These are phyloP conservation scores for Phortica variegata DNA, from an alignment of 1,140 invertebrate species.

Conservation along the genomic window DNA sequence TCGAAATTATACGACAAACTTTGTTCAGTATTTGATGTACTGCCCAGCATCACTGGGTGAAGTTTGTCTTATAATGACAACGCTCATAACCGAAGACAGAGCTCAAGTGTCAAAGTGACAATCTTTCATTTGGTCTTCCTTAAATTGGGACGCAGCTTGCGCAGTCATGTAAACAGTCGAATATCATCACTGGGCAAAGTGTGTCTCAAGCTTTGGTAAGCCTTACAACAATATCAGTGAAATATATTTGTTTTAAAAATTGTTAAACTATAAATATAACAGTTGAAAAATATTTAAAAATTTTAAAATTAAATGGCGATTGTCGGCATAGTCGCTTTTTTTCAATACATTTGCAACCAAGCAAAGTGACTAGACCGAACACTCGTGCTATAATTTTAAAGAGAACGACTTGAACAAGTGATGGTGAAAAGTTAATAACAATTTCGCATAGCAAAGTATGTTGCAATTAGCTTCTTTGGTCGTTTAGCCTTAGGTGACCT, in stretches of 20 bases:
- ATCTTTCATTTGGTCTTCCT: constrained; percentile 12
- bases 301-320: constrained; percentile 58
- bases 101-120: background rate
- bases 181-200: constrained; percentile 55
- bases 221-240: background rate
- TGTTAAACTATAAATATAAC: constrained; percentile 2
- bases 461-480: constrained; percentile 56
- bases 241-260: background rate
- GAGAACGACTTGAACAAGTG: constrained; percentile 27
- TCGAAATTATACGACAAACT: constrained; percentile 47
- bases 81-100: constrained; percentile 9
- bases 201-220: constrained; percentile 43
- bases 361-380: constrained; percentile 56
- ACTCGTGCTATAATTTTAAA: constrained; percentile 58
- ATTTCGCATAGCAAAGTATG: constrained; percentile 4
- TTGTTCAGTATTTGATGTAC: constrained; percentile 38
- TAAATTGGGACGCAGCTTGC: constrained; percentile 48
- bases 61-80: constrained; percentile 54
- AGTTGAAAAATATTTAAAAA: background rate
- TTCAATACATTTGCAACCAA: constrained; percentile 1
- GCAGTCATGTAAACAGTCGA: constrained; percentile 31
- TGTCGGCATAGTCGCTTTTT: constrained; percentile 54
- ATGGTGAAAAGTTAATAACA: background rate
- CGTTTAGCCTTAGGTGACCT: constrained; percentile 52
- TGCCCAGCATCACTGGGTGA: constrained; percentile 50